Base-by-base conservation (phyloP, 2,888 invertebrate species). In the Parnassius apollo region DNA sequence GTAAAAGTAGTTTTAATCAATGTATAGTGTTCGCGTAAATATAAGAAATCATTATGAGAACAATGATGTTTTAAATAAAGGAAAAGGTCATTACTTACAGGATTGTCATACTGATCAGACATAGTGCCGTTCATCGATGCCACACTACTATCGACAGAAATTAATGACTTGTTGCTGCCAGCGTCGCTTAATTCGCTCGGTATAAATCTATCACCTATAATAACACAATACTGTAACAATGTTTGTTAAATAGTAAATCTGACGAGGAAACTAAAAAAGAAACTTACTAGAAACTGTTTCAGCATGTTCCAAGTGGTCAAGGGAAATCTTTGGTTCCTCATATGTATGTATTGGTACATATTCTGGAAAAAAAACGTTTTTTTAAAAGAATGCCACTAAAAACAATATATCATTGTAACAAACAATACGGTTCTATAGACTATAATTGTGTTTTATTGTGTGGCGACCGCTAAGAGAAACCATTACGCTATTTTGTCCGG, bases 261-360 rank as follows among this genome's bases (percentile, higher is more conserved):
- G 2, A n/a, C 7, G 0, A 46, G 11, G n/a, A 12, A 46, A 22
- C 55, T 42, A 25, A 59, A 22, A 46, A 46, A 10, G 11, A 35
- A 42, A 81, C 88, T 85, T 73, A 89, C 89, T 89, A 51, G 89
- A 89, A 46, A 90, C 86, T 7, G 88, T 88, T 25, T 88, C 89
- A 2, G 82, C 76, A 42, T 86, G 82, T 59, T 88, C 87, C 73
- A 80, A 81, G 64, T 85, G 85, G 57, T 87, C 84, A 22, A 88
- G 72, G 13, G 86, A 82, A 71, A 90, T 85, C 75, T 86, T 87
- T 69, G 87, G 88, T 71, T 88, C 88, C 70, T 88, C 87, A 45
- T 90, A 89, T 57, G 85, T 81, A 63, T 90, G 87, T 1, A 86
- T 74, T 1, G 88, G 88, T 10, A 88, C 81, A 65, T 89, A 88